Base-by-base conservation (phyloP, 2,888 invertebrate species). In the Drosophila prolongata region DNA sequence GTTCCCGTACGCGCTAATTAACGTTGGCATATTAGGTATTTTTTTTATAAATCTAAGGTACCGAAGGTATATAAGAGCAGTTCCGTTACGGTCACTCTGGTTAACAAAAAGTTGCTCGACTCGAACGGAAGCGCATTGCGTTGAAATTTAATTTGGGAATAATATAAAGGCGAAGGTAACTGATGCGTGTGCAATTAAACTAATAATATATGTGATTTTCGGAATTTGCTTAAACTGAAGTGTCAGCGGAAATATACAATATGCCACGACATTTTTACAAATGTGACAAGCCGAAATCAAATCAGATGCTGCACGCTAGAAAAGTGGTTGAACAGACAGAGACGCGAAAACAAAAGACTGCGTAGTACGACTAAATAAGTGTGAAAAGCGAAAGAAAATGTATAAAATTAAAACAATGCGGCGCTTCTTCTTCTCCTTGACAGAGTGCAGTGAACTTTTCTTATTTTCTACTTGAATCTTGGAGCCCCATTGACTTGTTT, bases 391-490 rank as follows among this genome's bases (percentile, higher is more conserved):
- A n/a, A 71, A 64, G 62, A 65, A 65, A 42, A 65, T 66, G 50
- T 37, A 50, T 56, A 30, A 69, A 57, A 71, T 61, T 46, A n/a
- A 73, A 72, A 69, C 55, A 69, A 67, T 58, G 46, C 46, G 34
- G 30, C 27, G 38, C 56, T 64, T 43, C 52, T 58, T 47, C 37
- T 30, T 40, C 40, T 37, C 49, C 49, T 16, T 35, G 35, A 35
- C 38, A 34, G 49, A 83, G 82, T 75, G 74, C 84, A 83, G 71
- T 89, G 89, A 84, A 78, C 89, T 70, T 64, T 70, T 64, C 50
- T 40, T 42, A 13, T 46, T 47, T 56, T 57, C 38, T 58, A 67
- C 62, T 52, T 61, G 60, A 40, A 34, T 50, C 50, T 52, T 57
- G 19, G 54, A 67, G 61, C 24, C 49, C 34, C 53, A 49, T 42